Base-by-base conservation (phyloP, 2,797 vertebrate species). In the Menidia menidia region DNA sequence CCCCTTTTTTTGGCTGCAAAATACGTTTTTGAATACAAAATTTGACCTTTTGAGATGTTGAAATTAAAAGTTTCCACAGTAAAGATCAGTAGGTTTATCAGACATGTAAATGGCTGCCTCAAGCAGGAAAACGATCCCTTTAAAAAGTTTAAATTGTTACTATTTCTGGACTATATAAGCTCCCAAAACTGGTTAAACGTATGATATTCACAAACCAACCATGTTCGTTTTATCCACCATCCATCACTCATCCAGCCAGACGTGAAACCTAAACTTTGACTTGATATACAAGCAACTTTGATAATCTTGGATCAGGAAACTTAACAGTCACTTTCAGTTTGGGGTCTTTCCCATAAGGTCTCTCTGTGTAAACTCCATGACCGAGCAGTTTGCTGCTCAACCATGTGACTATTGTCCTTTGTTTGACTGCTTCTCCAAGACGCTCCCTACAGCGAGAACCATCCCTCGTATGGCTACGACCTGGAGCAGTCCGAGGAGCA, bases 401-500 rank as follows among this genome's bases (percentile, higher is more conserved):
- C 45, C 68, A 72, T 80, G 78, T 89, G 78, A 87, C 78, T 59
- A 35, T 75, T 81, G 69, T 81, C 47, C 67, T 70, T 75, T 83
- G 75, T 84, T 32, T 74, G 52, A 15, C 62, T 75, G 50, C 71
- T 71, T 81, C 77, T 68, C 78, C n/a, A 93, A 97, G 96, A 98
- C 67, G 83, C 91, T n/a, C 78, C 95, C 0, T 96, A 95, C 10
- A 92, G 89, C 25, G 96, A 95, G 11, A 93, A 94, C 0, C 93
- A 95, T 5, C 93, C 94, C 0, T 94, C 94, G 10, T 97, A 95
- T 0, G 77, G 90, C 50, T 97, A 91, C 1, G 95, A 96, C 0
- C 89, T 88, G 1, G 97, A 97, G 81, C 92, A 90, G 32, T 92
- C 91, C 0, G 96, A 97, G 44, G 96, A 96, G 56, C 94, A 94